Base-by-base conservation (phyloP, 2,113 vertebrate genomes). In the Clupea harengus region DNA sequence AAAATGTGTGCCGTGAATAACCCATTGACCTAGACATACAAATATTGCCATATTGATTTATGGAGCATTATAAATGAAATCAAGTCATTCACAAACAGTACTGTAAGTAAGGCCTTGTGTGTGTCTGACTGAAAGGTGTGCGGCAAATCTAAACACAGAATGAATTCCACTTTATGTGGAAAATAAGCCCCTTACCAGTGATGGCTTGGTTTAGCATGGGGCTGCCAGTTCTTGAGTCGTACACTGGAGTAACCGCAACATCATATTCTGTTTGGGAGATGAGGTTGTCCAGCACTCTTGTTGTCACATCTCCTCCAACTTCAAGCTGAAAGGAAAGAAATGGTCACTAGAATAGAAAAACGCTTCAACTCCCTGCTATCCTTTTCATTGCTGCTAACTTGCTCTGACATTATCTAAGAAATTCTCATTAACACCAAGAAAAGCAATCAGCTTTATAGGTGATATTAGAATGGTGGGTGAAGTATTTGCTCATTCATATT, bases 251-350 rank as follows among this genome's bases (percentile, higher is more conserved):
- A 32, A 99, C 96, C 8, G 95, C 93, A 82, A 99, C 88, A 0
- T 92, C 91, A 86, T 99, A 99, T 32, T 95, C 93, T 2, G 96
- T 98, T 93, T 97, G 97, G 5, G 98, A 99, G 20, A 93, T 91
- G 84, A 99, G 96, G 88, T 97, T 96, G 86, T 94, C 94, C 85
- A 99, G 91, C 22, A 88, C 39, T 11, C 50, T 93, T 83, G 92
- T 96, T 10, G 96, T 97, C 87, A 93, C 91, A n/a, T 93, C 91
- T 87, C 95, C 95, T 54, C 94, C 94, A 0, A 99, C 95, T 89
- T 99, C 97, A 85, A 99, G 93, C 98, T 99, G 86, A 86, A 88
- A 15, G 86, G 87, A 67, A 87, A 88, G 83, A 88, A 1, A 60
- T 81, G 89, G 10, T 81, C 39, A 87, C 45, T 22, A 81, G 0